Percentiles rank a stretch among this genome's conserved stretches.
Conservation (phyloP, 2,113 vertebrate genomes). For the Phylloscopus trochilus region DNA sequence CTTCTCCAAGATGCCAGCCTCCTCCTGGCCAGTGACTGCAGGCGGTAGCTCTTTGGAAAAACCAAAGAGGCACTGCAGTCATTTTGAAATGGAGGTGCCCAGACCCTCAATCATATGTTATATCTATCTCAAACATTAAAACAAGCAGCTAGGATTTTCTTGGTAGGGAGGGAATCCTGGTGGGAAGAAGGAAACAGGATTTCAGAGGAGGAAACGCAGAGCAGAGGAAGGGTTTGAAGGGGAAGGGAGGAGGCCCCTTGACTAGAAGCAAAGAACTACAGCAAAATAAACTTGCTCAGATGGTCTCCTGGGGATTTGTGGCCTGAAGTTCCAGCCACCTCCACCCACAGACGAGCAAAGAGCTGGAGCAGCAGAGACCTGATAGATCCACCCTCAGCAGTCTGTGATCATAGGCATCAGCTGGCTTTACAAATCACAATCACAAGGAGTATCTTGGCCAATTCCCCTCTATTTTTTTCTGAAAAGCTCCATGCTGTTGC, state of each 20-base stretch:
- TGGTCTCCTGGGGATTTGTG: background rate
- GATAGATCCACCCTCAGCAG: fast-evolving
- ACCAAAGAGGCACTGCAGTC: background rate
- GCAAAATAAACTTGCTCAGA: background rate
- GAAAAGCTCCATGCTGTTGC: background rate
- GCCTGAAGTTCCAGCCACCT: background rate
- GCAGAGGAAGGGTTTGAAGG: background rate
- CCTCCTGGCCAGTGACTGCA: background rate
- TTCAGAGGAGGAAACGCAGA: background rate
- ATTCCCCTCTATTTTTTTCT: background rate
- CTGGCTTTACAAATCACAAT: background rate
- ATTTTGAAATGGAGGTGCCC: background rate
- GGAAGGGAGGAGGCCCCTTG: background rate
- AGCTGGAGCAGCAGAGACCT: background rate
- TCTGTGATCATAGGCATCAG: background rate
- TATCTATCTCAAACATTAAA: background rate
- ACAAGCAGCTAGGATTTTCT: background rate
- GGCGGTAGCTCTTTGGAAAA: background rate
- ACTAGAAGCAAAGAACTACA: background rate
- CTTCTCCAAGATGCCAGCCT: background rate
- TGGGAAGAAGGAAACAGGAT: background rate
- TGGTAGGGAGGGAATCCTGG: background rate
- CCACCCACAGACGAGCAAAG: background rate
- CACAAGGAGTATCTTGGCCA: background rate
- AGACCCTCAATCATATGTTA: background rate